Evolutionary conservation across 2,888 invertebrate genomes (phyloP).

Genomic region (Sturmia bella): DNA sequence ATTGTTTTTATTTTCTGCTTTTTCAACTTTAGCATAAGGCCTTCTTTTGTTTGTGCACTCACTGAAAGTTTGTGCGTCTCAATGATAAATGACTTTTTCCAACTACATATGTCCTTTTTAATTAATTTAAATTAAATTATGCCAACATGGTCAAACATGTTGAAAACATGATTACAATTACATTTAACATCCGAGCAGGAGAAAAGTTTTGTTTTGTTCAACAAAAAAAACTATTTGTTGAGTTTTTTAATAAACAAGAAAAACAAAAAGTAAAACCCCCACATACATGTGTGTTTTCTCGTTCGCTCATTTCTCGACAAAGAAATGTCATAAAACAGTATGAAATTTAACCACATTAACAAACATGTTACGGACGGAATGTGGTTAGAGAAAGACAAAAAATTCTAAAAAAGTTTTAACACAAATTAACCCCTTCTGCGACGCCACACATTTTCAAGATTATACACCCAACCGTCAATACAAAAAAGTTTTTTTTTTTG

Average conservation of each 20-base stretch:
- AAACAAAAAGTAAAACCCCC: constrained; percentile 22
- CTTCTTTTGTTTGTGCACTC: background rate
- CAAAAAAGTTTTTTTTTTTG: too few relatives aligned
- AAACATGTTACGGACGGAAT: background rate
- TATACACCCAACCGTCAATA: too few relatives aligned
- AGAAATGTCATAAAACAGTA: background rate
- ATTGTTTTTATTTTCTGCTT: too few relatives aligned
- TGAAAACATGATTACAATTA: constrained; percentile 48
- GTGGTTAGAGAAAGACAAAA: too few relatives aligned
- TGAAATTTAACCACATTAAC: constrained; percentile 10
- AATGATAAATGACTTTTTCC: constrained; percentile 45
- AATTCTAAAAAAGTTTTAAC: too few relatives aligned
- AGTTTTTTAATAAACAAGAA: constrained; percentile 5
- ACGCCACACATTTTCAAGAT: too few relatives aligned
- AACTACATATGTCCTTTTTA: background rate
- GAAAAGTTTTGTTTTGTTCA: constrained; percentile 1
- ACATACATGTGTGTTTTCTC: background rate
- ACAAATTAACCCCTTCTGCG: too few relatives aligned
- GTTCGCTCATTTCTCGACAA: background rate
- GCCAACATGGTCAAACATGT: constrained; percentile 53
- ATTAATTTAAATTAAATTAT: constrained; percentile 55
- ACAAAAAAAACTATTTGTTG: constrained; percentile 23
- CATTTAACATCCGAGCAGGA: constrained; percentile 10
- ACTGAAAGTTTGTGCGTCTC: background rate
- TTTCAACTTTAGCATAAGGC: background rate